These are phyloP conservation scores for Agrotis exclamationis DNA, from an alignment of 2,888 invertebrate genomes.

Conservation along the genomic window DNA sequence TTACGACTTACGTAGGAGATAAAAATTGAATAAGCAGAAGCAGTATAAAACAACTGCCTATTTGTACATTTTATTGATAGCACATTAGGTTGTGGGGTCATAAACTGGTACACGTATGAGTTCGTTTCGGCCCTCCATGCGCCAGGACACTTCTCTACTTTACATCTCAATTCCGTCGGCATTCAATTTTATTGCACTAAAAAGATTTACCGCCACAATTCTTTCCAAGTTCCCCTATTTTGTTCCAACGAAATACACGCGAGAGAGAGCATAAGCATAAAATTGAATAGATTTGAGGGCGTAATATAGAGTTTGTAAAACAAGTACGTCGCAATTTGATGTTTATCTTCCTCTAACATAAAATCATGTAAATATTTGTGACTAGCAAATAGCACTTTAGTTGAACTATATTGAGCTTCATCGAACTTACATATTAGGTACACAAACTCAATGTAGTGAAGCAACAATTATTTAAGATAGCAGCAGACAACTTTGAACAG, in stretches of 20 bases:
- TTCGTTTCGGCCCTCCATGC: constrained; percentile 57
- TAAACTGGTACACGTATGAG: constrained; percentile 72
- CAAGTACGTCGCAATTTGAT: constrained; percentile 44
- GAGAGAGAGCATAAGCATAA: constrained; percentile 39
- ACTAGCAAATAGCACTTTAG: constrained; percentile 24
- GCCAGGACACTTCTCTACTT: constrained; percentile 59
- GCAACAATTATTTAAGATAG: constrained; percentile 20
- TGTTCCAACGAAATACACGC: constrained; percentile 45
- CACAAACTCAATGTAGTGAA: constrained; percentile 25
- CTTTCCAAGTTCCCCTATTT: constrained; percentile 56
- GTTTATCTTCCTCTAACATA: constrained; percentile 41
- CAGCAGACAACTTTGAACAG: constrained; percentile 15
- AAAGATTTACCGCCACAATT: constrained; percentile 71
- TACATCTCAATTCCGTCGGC: constrained; percentile 73
- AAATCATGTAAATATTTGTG: constrained; percentile 43
- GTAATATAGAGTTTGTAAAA: constrained; percentile 49
- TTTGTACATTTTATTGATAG: constrained; percentile 59
- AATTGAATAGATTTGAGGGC: constrained; percentile 57
- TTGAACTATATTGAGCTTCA: constrained; percentile 5
- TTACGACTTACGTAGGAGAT: background rate
- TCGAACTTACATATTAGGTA: constrained; percentile 14
- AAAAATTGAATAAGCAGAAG: constrained; percentile 17
- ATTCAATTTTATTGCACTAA: constrained; percentile 76
- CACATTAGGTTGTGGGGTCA: constrained; percentile 64
- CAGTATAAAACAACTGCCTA: constrained; percentile 28